Conservation (phyloP, 2,888 invertebrate species). For the Kuschelorhynchus macadamiae region DNA sequence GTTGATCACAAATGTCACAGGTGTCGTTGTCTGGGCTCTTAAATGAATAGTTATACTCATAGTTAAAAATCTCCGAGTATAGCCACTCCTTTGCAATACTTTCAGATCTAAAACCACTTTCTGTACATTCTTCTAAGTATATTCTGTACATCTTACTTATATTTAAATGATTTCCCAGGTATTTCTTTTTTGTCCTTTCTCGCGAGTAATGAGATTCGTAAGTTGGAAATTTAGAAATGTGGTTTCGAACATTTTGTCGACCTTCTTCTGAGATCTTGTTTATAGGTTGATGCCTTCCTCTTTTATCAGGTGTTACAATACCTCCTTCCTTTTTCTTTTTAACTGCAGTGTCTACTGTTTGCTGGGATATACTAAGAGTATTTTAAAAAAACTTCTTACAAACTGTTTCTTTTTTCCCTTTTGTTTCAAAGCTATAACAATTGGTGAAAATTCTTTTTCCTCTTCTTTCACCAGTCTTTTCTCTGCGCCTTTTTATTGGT, state of each 20-base stretch:
- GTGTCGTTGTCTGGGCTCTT: background rate
- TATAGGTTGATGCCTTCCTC: constrained; percentile 32
- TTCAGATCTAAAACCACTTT: no score
- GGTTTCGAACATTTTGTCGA: background rate
- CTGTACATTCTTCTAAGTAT: constrained; percentile 10
- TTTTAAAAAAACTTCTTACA: constrained; percentile 37
- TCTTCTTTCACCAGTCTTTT: constrained; percentile 6
- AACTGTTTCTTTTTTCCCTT: constrained; percentile 31
- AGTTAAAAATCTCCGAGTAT: constrained; percentile 13
- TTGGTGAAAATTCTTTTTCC: constrained; percentile 33
- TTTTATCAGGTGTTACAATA: constrained; percentile 27
- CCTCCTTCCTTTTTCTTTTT: constrained; percentile 36
- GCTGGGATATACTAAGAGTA: constrained; percentile 36
- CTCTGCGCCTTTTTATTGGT: constrained; percentile 32
- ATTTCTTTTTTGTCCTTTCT: constrained; percentile 15
- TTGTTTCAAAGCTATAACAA: constrained; percentile 29
- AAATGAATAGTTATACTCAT: constrained; percentile 16
- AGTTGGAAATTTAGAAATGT: constrained; percentile 22
- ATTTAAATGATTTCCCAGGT: constrained; percentile 25
- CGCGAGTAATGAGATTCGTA: constrained; percentile 19
- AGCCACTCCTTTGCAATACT: constrained; percentile 24
- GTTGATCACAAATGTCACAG: constrained; percentile 11
- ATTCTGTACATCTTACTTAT: constrained; percentile 14
- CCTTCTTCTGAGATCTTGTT: constrained; percentile 9
- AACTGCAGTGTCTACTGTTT: constrained; percentile 35